Evolutionary conservation across 1,140 invertebrate genomes (phyloP), one percentile per base, ranked within the genome.

Genomic region (Theocolax elegans): DNA sequence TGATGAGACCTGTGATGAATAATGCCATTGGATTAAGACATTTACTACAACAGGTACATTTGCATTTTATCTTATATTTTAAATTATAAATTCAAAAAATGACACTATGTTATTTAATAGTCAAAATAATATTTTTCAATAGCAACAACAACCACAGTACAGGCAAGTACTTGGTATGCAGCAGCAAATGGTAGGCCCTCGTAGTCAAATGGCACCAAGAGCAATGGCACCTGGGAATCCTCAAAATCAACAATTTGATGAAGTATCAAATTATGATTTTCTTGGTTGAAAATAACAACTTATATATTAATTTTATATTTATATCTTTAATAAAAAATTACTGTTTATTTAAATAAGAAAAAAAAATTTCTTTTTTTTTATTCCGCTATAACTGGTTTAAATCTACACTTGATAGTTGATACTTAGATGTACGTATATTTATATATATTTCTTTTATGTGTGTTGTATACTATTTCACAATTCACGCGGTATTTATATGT

Each of bases 21-120:
- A 91, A 89, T 72, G 91, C 90, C 83, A 87, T 90, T n/a, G 90
- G 90, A n/a, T 80, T 92, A 25, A 81, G 91, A 25, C 89, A 91
- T 82, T 82, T 92, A 21, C 84, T 92, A 3, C 91, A 92, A 81
- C 90, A 91, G 80, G 90, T 91, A 83, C 75, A 59, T 35, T 58
- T 48, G 42, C 25, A 65, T 27, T 40, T 40, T 23, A 46, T 12
- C 21, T 49, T 1, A 23, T 48, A 23, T 23, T 23, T 23, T 48
- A 3, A 8, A 23, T 1, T 48, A 12, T 9, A 10, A 48, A n/a
- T n/a, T n/a, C n/a, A n/a, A n/a, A n/a, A n/a, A n/a, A n/a, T n/a
- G n/a, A n/a, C n/a, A n/a, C n/a, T n/a, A n/a, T n/a, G n/a, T n/a
- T n/a, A n/a, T n/a, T n/a, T n/a, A n/a, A n/a, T n/a, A n/a, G n/a